A percentile compares a stretch with the other conserved stretches of the same genome.
Conservation (phyloP, 2,888 invertebrate genomes). For the Leptothorax acervorum region DNA sequence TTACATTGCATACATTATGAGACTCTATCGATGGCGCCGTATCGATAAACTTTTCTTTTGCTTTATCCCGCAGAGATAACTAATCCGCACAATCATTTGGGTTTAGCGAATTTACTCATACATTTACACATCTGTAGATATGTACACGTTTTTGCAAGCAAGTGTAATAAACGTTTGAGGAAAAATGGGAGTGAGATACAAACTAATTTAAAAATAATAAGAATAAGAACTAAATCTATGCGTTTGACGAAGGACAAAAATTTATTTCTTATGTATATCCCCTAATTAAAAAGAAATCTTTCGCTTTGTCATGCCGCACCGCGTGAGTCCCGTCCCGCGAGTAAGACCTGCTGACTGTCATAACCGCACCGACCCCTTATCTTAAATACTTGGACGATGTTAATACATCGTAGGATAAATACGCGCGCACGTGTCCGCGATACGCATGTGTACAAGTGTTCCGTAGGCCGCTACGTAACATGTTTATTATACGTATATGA, state of each 20-base stretch:
- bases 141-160: neutral
- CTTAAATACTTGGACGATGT: slow-evolving; percentile 37
- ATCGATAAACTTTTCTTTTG: neutral
- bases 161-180: neutral
- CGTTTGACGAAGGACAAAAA: neutral
- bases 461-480: slow-evolving; percentile 4
- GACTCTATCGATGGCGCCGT: neutral
- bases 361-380: slow-evolving; percentile 18
- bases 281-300: neutral
- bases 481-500: slow-evolving; percentile 40
- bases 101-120: neutral
- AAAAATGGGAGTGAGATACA: neutral
- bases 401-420: slow-evolving; percentile 12
- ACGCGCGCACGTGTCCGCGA: slow-evolving; percentile 3
- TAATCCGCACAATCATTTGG: neutral
- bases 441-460: slow-evolving; percentile 8
- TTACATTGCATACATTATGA: neutral
- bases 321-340: neutral
- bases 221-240: neutral
- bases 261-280: neutral
- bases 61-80: neutral
- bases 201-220: neutral
- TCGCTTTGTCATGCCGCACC: neutral
- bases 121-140: neutral
- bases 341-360: neutral